Base-by-base conservation (phyloP, 1,140 invertebrate species). In the Aradophagus sp. region DNA sequence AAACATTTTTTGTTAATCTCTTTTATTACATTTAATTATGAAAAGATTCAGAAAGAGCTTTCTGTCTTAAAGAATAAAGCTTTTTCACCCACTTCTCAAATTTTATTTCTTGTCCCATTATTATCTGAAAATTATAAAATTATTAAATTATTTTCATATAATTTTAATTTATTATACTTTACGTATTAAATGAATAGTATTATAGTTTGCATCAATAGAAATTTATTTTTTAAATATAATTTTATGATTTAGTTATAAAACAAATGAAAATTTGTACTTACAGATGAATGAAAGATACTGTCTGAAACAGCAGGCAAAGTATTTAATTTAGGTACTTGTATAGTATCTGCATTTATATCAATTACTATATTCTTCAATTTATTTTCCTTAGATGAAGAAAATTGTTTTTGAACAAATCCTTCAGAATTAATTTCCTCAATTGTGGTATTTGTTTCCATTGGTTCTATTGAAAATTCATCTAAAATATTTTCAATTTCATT, bases 41-140 rank as follows among this genome's bases (percentile, higher is more conserved):
- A 15, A 42, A 32, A 20, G 34, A 10, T 32, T 84, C 83, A 5
- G 52, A 55, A 34, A 85, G 68, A 26, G 83, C 85, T 71, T 86
- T 86, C 48, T 87, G 86, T 38, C 86, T 73, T 10, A 86, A 48
- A 14, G 76, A 80, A 26, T 84, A 87, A 1, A 87, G 61, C 42
- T 87, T 87, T 44, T 86, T 87, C 1, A 86, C 83, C 86, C 86
- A 87, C 65, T 79, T 86, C 15, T 86, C 85, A 52, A 86, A 82
- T 32, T 80, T 84, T 27, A 62, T 34, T 23, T 86, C 80, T 68
- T 84, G 83, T 53, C 85, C 85, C 7, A 79, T 58, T 32, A 80
- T 75, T 65, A 87, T 84, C 86, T 87, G 50, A 4, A 44, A 75
- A 79, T 12, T 12, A 29, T 20, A 14, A 27, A 12, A 13, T 12